Evolutionary conservation across 2,797 vertebrate genomes (phyloP), one percentile per base, ranked within the genome.

Genomic region (Brotula barbata): DNA sequence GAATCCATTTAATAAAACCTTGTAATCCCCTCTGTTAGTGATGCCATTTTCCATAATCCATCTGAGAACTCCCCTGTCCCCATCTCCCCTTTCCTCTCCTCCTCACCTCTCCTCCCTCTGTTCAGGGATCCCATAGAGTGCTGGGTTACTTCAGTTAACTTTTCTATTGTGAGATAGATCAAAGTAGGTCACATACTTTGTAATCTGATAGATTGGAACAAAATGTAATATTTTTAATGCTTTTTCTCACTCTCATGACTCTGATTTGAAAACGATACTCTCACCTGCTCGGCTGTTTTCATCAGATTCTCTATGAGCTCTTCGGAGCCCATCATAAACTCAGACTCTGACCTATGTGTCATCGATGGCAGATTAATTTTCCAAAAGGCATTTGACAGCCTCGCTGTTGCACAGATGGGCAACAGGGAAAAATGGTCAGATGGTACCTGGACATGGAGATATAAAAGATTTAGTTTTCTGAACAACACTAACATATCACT

Each of bases 191-290:
- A 68, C 31, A 41, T 68, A 51, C 49, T 65, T 67, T 45, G 36
- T 84, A 82, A 86, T 88, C 80, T 68, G 31, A 52, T 68, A 66
- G 47, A 75, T 55, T 42, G 44, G 15, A 54, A 36, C 46, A 22
- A 65, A 68, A 70, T 77, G 56, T 77, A 73, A 84, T 80, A 68
- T 78, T 81, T 59, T 53, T 73, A 60, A n/a, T n/a, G n/a, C n/a
- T n/a, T n/a, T n/a, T n/a, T n/a, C n/a, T n/a, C n/a, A n/a, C n/a
- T n/a, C n/a, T n/a, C n/a, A n/a, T n/a, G n/a, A n/a, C n/a, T n/a
- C n/a, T n/a, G n/a, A n/a, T n/a, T n/a, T n/a, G n/a, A 54, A 17
- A 81, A 75, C 72, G 58, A 63, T 61, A 43, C 25, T 28, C 25
- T 28, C 8, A 4, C 25, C 25, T 8, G 4, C 25, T 28, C 25